Evolutionary conservation across 2,797 vertebrate species (phyloP).

Genomic region (Sebastes iracundus): DNA sequence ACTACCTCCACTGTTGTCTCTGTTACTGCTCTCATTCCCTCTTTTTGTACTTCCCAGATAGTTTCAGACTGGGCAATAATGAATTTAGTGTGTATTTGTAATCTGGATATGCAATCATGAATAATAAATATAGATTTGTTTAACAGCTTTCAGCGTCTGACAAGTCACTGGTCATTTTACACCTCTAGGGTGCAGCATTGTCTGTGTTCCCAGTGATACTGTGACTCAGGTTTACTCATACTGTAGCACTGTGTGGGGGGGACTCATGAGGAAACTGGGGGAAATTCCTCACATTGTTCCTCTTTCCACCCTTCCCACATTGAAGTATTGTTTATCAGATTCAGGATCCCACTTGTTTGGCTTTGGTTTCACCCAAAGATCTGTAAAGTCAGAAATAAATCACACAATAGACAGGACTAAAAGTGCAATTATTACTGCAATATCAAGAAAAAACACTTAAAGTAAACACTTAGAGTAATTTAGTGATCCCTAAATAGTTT

Average conservation of each 20-base stretch:
- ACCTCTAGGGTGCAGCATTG: conserved; percentile 72
- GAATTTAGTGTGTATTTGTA: background rate
- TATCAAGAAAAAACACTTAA: background rate
- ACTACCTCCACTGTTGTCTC: conserved; percentile 51
- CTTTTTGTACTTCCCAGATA: conserved; percentile 25
- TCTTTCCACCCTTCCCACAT: conserved; percentile 40
- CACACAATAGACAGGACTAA: background rate
- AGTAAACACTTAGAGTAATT: background rate
- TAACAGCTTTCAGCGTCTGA: background rate
- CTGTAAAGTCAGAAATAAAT: background rate
- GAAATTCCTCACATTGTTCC: conserved; percentile 74
- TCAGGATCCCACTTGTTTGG: background rate
- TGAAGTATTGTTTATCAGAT: conserved; percentile 6
- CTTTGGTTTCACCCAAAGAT: background rate
- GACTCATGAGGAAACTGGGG: conserved; percentile 50
- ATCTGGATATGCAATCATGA: conserved; percentile 9
- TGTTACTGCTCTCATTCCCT: conserved; percentile 5
- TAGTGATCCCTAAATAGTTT: background rate
- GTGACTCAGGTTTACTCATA: conserved; percentile 3
- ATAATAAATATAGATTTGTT: conserved; percentile 33
- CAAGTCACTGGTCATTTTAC: conserved; percentile 9
- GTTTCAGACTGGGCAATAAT: conserved; percentile 26
- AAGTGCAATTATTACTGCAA: background rate
- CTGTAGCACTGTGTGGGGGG: conserved; percentile 8
- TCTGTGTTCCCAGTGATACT: background rate